Evolutionary conservation across 35 echinoderm and acorn worm genomes (phyloP), one percentile per base, ranked within the genome.

Genomic region (Antedon bifida): DNA sequence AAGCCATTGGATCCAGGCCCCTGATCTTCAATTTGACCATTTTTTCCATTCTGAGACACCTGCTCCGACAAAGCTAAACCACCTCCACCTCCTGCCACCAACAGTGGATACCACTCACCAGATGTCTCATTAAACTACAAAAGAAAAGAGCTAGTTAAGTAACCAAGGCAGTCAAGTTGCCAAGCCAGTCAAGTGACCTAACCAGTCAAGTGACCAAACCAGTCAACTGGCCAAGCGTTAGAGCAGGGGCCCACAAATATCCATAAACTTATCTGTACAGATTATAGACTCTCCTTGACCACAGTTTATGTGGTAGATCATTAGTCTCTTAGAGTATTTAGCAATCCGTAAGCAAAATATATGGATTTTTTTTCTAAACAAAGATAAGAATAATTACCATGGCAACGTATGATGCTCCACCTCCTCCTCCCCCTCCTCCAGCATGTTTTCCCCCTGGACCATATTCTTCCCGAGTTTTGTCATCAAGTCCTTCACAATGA

Each of bases 11-110:
- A 30, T 30, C 92, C 92, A 9, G 33, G 14, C 0, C 92, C 89
- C 7, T 82, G 77, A 21, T 36, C 36, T 19, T 46, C 82, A n/a
- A 85, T 39, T 64, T 51, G 36, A 0, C 83, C 86, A 36, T 83
- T 33, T 32, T 35, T 33, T 34, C n/a, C 33, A 51, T 78, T 75
- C 0, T 87, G 34, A 30, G 82, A 82, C 14, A 82, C 28, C 34
- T 36, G 39, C 3, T 36, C 46, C 29, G 84, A 87, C 55, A 96
- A 91, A 0, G 89, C 46, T 11, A 96, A 83, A 29, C 92, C 92
- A 38, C 92, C 92, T n/a, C 92, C 92, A 32, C 92, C 92, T 30
- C 82, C 89, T 75, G 92, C 92, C 23, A 96, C 86, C 42, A 90
- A 74, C 73, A 90, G 75, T 29, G 88, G 88, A 29, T 85, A 31